Percentiles rank a stretch among this genome's conserved stretches.
Evolutionary conservation across 2,113 vertebrate genomes (phyloP).

Genomic region (Equus przewalskii): DNA sequence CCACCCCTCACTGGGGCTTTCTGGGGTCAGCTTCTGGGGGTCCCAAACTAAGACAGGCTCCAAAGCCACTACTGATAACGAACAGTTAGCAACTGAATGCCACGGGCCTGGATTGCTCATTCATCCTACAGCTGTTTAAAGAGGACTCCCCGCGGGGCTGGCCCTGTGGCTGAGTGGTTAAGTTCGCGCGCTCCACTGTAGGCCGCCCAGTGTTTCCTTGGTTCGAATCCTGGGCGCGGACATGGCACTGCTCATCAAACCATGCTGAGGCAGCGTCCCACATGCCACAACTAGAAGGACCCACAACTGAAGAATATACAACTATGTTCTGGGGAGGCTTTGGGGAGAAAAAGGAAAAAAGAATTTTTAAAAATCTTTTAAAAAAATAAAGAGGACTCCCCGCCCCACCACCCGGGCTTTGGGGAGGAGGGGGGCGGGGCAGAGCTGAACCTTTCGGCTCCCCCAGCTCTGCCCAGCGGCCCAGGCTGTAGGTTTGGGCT

Average conservation of each 20-base stretch:
- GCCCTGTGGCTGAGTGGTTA: no score
- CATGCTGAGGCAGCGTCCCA: no score
- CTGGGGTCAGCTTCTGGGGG: background rate
- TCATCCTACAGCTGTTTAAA: background rate
- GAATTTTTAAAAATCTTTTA: no score
- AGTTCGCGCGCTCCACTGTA: no score
- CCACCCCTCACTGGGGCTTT: background rate
- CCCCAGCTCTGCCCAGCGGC: background rate
- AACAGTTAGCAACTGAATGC: background rate
- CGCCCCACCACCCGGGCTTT: background rate
- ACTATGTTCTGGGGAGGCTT: no score
- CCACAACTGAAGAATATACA: no score
- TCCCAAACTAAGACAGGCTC: background rate
- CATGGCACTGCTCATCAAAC: no score
- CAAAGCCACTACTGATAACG: background rate
- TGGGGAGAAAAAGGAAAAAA: no score
- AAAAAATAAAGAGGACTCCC: no score
- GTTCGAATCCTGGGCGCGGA: no score
- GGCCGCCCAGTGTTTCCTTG: no score
- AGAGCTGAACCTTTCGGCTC: background rate
- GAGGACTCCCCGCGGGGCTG: background rate
- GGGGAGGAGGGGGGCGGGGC: background rate
- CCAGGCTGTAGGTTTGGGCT: background rate
- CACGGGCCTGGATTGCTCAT: background rate
- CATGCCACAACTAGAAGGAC: no score